Evolutionary conservation across 2,888 invertebrate species (phyloP).

Genomic region (Drosophila bunnanda): DNA sequence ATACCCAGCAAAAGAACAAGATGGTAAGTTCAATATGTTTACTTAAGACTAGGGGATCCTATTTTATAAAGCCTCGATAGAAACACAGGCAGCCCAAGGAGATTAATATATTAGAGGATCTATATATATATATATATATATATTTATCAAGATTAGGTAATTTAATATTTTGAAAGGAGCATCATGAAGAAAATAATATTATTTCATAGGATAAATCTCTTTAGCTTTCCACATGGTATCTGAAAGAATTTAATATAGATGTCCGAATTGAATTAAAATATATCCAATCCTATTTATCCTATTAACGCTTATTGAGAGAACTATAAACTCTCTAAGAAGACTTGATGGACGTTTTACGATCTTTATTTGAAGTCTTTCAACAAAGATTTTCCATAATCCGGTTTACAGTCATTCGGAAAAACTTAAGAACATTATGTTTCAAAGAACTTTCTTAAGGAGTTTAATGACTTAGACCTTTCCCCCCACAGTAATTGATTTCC

Average conservation of each 20-base stretch:
- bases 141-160: not conserved
- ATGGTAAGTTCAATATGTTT: conserved; percentile 63
- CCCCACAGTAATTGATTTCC: not conserved
- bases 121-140: not conserved
- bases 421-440: not conserved
- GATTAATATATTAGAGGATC: not conserved
- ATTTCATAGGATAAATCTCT: not conserved
- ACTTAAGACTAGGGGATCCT: not conserved
- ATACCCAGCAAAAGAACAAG: conserved; percentile 61
- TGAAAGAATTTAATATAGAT: too few relatives aligned
- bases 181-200: not conserved
- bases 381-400: not conserved
- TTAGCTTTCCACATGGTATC: too few relatives aligned
- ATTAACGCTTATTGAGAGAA: not conserved
- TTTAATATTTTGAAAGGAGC: not conserved
- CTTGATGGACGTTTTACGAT: not conserved
- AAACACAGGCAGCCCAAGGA: not conserved
- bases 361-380: not conserved
- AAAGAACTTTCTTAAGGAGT: not conserved
- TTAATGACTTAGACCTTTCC: not conserved
- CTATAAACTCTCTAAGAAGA: not conserved
- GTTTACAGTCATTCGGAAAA: not conserved
- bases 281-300: not conserved
- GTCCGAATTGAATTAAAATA: not conserved
- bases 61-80: not conserved